phyloP scores from a whole-genome alignment of 2,888 invertebrate genomes.

The Pollenia angustigena region DNA sequence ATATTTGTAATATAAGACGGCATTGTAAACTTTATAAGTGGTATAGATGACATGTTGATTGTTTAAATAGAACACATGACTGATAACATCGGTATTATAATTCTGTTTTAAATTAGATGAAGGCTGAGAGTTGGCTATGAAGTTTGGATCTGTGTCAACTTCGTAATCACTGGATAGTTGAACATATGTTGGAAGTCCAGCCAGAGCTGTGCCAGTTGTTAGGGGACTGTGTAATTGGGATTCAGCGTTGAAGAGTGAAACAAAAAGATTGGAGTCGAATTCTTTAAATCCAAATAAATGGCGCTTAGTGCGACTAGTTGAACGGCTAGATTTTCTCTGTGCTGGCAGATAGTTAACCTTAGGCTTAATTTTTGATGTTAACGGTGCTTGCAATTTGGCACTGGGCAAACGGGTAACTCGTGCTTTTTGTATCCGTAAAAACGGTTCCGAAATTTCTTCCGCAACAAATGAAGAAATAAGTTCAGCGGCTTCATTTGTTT shows the following conservation, averaged over 20 bases:
- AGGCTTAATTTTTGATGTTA: conserved; percentile 60
- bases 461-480: conserved; percentile 79
- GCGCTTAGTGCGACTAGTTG: conserved; percentile 76
- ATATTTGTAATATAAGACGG: conserved; percentile 90
- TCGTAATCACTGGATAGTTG: conserved; percentile 77
- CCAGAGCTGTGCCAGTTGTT: conserved; percentile 24
- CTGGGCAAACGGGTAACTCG: conserved; percentile 78
- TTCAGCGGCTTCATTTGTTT: conserved; percentile 79
- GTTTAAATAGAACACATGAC: conserved; percentile 84
- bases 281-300: conserved; percentile 79
- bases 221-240: conserved; percentile 67
- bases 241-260: conserved; percentile 78
- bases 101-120: conserved; percentile 76
- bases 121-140: conserved; percentile 64
- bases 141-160: conserved; percentile 77
- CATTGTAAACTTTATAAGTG: conserved; percentile 90
- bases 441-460: conserved; percentile 78
- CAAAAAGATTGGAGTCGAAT: conserved; percentile 79
- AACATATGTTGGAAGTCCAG: conserved; percentile 70
- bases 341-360: conserved; percentile 73
- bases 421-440: conserved; percentile 80
- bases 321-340: conserved; percentile 57
- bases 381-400: conserved; percentile 80
- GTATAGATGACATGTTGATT: conserved; percentile 85
- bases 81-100: conserved; percentile 80